phyloP scores from a whole-genome alignment of 2,888 invertebrate species.

The Dryocosmus kuriphilus region DNA sequence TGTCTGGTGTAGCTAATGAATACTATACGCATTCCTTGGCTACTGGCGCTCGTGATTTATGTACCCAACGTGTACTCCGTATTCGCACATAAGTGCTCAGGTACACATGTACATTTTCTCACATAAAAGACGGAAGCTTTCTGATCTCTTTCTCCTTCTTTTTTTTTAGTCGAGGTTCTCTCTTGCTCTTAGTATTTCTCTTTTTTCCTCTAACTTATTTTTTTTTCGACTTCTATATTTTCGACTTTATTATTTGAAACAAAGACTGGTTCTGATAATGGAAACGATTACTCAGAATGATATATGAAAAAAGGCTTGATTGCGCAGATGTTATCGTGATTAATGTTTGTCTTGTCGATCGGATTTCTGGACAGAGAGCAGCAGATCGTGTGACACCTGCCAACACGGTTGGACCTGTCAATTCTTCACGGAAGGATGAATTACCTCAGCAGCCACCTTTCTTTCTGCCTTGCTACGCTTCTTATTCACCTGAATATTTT shows the following conservation, averaged over 20 bases:
- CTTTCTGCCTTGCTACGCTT: conserved; percentile 55
- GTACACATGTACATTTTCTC: conserved; percentile 18
- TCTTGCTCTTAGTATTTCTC: conserved; percentile 23
- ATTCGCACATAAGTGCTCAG: conserved; percentile 39
- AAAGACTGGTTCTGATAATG: conserved; percentile 20
- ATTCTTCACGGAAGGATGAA: conserved; percentile 54
- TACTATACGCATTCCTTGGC: conserved; percentile 64
- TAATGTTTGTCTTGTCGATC: conserved; percentile 51
- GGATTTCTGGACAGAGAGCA: conserved; percentile 56
- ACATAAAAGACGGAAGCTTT: conserved; percentile 35
- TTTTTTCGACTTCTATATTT: neutral
- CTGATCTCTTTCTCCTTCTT: conserved; percentile 51
- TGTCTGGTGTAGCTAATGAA: conserved; percentile 59
- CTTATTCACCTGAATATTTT: conserved; percentile 60
- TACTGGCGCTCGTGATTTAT: conserved; percentile 65
- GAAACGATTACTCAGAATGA: conserved; percentile 27
- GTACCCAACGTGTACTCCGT: conserved; percentile 50
- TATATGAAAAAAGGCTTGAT: conserved; percentile 31
- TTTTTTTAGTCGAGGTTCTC: conserved; percentile 48
- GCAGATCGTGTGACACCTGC: conserved; percentile 64
- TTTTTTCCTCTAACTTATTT: conserved; percentile 20
- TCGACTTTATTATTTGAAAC: neutral
- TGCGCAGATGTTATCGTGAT: conserved; percentile 45
- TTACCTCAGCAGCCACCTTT: conserved; percentile 61
- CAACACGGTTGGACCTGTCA: conserved; percentile 61